Base-by-base conservation (phyloP, 2,113 vertebrate genomes). In the Theristicus caerulescens region DNA sequence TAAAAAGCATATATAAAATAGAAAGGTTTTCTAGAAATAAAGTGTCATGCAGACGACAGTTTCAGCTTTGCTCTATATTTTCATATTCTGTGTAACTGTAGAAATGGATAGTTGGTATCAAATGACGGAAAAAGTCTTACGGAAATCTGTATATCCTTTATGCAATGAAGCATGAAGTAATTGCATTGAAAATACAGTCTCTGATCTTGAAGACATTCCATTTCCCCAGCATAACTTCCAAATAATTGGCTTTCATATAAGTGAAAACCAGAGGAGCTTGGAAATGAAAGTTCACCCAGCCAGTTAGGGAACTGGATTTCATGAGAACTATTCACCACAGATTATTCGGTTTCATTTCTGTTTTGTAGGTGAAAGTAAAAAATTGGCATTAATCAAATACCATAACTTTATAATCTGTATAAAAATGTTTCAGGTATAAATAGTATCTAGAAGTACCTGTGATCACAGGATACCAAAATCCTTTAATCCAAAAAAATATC, bases 181-280 rank as follows among this genome's bases (percentile, higher is more conserved):
- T 77, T 77, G 78, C 62, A 80, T 12, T 78, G 82, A 93, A 95
- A 93, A 95, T 73, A 31, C 0, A 67, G n/a, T 46, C 34, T 90
- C 79, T 93, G 90, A 92, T 92, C 71, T 82, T 88, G 79, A 71
- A 94, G 82, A 32, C 79, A 74, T 88, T 73, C 46, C n/a, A 94
- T 65, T 94, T 88, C 74, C 72, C 32, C 74, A 58, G 71, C 51
- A 70, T 58, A 93, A 46, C 66, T 88, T 73, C 58, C 62, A 92
- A 86, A 51, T 93, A 88, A 88, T 95, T 90, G 58, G 55, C 64
- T 93, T 93, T 93, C 69, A 31, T 2, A 2, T 19, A 82, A 88
- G 8, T 73, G 51, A 90, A 92, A 92, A 62, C 24, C 49, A 51
- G 86, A 90, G 32, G 20, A 70, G 38, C 55, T 62, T 36, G n/a